Evolutionary conservation across 2,888 invertebrate species (phyloP).

Genomic region (Rhingia campestris): DNA sequence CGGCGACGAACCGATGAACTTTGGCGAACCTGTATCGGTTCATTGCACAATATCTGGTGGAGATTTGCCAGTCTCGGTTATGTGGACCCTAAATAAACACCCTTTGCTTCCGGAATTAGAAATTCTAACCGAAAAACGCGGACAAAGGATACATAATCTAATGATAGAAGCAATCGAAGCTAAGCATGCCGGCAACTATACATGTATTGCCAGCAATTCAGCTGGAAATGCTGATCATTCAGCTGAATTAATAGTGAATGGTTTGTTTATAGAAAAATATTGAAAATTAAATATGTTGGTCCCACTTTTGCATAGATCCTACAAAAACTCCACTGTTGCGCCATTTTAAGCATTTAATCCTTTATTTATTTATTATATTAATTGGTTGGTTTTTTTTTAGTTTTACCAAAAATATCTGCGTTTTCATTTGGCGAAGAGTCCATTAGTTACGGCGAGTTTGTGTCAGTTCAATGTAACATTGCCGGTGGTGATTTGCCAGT

Average conservation of each 20-base stretch:
- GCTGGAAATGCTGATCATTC: conserved; percentile 88
- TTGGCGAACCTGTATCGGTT: conserved; percentile 86
- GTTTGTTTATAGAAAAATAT: conserved; percentile 82
- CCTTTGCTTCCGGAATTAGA: conserved; percentile 80
- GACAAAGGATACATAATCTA: conserved; percentile 84
- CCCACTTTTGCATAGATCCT: background rate
- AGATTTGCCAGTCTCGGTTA: conserved; percentile 90
- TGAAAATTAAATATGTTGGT: background rate
- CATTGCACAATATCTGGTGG: conserved; percentile 89
- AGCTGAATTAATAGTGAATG: conserved; percentile 89
- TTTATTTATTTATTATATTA: background rate
- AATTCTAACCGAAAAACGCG: conserved; percentile 81
- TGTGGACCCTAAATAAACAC: conserved; percentile 88
- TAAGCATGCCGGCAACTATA: conserved; percentile 89
- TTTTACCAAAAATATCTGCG: conserved; percentile 89
- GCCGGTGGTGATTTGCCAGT: conserved; percentile 85
- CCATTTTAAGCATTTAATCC: conserved; percentile 34
- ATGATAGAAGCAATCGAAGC: conserved; percentile 88
- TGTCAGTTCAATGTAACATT: conserved; percentile 84
- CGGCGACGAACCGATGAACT: conserved; percentile 88
- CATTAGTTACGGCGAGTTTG: conserved; percentile 87
- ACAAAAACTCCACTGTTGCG: conserved; percentile 45
- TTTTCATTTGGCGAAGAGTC: conserved; percentile 90
- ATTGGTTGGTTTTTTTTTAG: conserved; percentile 81
- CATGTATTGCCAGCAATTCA: conserved; percentile 89